Base-by-base conservation (phyloP, 2,113 vertebrate species). In the Hippocampus mohnikei region DNA sequence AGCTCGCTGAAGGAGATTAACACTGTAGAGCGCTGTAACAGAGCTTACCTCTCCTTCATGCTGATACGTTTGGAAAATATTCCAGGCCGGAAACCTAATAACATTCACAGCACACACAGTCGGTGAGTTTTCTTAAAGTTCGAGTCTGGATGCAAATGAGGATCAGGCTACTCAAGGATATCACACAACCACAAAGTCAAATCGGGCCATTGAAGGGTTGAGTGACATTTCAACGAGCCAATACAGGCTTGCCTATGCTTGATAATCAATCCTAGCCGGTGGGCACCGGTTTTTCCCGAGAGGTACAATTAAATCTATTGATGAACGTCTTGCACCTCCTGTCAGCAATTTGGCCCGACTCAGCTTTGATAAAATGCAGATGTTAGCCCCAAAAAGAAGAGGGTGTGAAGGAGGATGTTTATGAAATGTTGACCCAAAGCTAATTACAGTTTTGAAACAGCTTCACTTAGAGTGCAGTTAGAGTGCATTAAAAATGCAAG, bases 241-340 rank as follows among this genome's bases (percentile, higher is more conserved):
- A 73, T 72, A 63, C 21, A 4, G 46, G 59, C n/a, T 16, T 11
- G 16, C 60, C 75, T 69, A 25, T 44, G 8, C 25, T 58, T 21
- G 8, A 75, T 74, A 69, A 74, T 76, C 1, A 76, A 74, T 72
- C 23, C 72, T 72, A 63, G 64, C 80, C 72, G 67, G 82, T 48
- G 68, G 69, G 78, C 48, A 56, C 0, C 13, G 1, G 23, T 33
- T 50, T 75, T 75, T 75, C 83, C 77, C 70, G 25, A 20, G 2
- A 61, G 82, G 82, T 70, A 66, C 77, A 84, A 87, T 88, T 86
- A 81, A 81, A 87, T 85, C 70, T 75, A 80, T 88, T 86, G 75
- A 77, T 67, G 78, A 79, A 72, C 73, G 79, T 55, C 50, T 27
- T 10, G 73, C 63, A 23, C 66, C 23, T 7, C 61, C 61, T 21